phyloP scores from a whole-genome alignment of 2,888 invertebrate species.

The Drosophila nr. medialis region DNA sequence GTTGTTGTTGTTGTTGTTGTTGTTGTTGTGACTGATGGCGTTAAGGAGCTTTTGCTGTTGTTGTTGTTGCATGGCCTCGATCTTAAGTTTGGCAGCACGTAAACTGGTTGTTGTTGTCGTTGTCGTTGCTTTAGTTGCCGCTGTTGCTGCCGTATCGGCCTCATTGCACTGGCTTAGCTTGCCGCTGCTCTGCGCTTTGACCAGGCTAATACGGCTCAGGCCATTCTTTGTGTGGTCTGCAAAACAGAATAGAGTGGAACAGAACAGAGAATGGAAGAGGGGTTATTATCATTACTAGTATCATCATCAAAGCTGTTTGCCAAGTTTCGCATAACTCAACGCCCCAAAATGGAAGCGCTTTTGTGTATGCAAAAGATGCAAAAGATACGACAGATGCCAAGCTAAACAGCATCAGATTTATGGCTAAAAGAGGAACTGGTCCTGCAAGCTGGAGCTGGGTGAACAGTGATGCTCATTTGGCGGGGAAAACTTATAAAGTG shows the following conservation, averaged over 20 bases:
- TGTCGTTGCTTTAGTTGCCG: slow-evolving; percentile 43
- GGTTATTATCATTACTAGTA: slow-evolving; percentile 10
- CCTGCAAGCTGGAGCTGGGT: slow-evolving; percentile 11
- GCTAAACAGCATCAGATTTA: slow-evolving; percentile 73
- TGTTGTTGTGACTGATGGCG: slow-evolving; percentile 69
- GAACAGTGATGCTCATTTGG: not conserved
- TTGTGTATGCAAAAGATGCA: slow-evolving; percentile 36
- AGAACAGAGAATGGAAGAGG: slow-evolving; percentile 3
- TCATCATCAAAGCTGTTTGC: slow-evolving; percentile 12
- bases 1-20: slow-evolving; percentile 55
- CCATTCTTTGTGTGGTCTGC: slow-evolving; percentile 61
- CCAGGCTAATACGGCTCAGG: slow-evolving; percentile 55
- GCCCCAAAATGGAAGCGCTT: slow-evolving; percentile 34
- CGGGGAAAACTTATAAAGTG: not conserved
- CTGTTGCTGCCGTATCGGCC: slow-evolving; percentile 44
- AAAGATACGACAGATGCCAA: slow-evolving; percentile 29
- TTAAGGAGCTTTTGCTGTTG: slow-evolving; percentile 11
- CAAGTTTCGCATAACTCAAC: slow-evolving; percentile 48
- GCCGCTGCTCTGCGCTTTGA: slow-evolving; percentile 70
- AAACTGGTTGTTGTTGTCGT: slow-evolving; percentile 63
- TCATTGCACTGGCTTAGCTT: slow-evolving; percentile 61
- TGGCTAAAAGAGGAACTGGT: slow-evolving; percentile 55
- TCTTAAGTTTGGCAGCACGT: slow-evolving; percentile 70
- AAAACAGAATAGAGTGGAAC: not conserved
- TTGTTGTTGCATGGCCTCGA: slow-evolving; percentile 78